phyloP scores from a whole-genome alignment of 2,113 vertebrate genomes.

The Silurus asotus region DNA sequence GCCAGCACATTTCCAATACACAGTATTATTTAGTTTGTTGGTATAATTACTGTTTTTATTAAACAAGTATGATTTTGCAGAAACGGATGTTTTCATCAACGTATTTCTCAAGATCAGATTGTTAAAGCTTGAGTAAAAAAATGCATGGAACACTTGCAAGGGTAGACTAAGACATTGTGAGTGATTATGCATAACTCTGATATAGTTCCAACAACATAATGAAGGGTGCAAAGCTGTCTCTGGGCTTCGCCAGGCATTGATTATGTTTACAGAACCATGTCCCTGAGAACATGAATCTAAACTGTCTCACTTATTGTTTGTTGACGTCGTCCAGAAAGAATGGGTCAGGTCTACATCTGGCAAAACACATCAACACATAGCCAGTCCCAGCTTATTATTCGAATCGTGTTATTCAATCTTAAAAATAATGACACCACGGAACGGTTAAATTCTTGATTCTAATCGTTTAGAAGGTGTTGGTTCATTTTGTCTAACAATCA shows the following conservation, averaged over 20 bases:
- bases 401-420: neutral
- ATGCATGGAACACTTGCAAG: slow-evolving; percentile 32
- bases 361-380: slow-evolving; percentile 5
- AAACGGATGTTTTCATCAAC: neutral
- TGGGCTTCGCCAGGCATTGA: slow-evolving; percentile 14
- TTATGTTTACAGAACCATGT: slow-evolving; percentile 13
- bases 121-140: slow-evolving; percentile 27
- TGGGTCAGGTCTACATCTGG: slow-evolving; percentile 5
- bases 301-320: slow-evolving; percentile 8
- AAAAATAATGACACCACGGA: neutral
- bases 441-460: neutral
- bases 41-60: neutral
- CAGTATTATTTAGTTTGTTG: slow-evolving; percentile 21
- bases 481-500: neutral
- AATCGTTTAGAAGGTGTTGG: neutral
- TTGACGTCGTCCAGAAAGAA: neutral
- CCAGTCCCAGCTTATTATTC: neutral
- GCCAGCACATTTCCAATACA: slow-evolving; percentile 12
- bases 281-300: slow-evolving; percentile 16
- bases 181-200: slow-evolving; percentile 25
- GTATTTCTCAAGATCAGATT: slow-evolving; percentile 13
- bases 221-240: slow-evolving; percentile 14
- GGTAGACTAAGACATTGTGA: slow-evolving; percentile 19
- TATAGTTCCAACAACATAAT: slow-evolving; percentile 27
- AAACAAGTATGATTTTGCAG: neutral